Percentiles rank a stretch among this genome's conserved stretches.
These are phyloP conservation scores for Eolophus roseicapilla DNA, from an alignment of 2,113 vertebrate species.

Conservation along the genomic window DNA sequence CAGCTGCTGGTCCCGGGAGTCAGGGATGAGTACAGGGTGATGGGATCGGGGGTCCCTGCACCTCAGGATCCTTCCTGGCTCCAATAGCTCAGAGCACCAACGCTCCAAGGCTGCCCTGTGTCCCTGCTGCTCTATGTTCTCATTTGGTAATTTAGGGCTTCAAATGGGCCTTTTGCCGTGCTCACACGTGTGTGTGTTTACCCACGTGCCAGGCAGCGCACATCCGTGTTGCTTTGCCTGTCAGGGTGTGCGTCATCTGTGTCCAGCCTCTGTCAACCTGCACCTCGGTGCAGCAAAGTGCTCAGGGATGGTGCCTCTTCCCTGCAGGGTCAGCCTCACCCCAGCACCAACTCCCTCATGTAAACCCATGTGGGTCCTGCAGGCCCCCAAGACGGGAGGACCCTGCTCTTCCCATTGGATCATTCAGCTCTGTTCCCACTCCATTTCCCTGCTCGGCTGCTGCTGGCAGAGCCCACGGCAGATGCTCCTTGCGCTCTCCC, in stretches of 20 bases:
- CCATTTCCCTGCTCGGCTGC: not conserved
- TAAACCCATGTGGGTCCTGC: not conserved
- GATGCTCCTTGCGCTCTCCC: rapidly evolving
- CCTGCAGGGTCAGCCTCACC: not conserved
- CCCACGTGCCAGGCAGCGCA: rapidly evolving
- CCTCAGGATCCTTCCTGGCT: not conserved
- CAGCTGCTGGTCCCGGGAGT: not conserved
- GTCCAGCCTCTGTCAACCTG: not conserved
- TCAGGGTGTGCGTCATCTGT: rapidly evolving
- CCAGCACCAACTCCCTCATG: not conserved
- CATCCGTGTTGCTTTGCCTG: rapidly evolving
- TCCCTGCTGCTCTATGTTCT: not conserved
- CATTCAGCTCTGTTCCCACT: rapidly evolving
- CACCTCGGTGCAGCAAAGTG: not conserved
- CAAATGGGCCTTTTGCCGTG: rapidly evolving
- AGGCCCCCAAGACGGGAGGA: not conserved
- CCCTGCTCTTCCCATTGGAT: not conserved
- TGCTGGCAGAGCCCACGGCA: rapidly evolving
- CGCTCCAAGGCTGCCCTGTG: rapidly evolving
- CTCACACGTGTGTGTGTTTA: rapidly evolving
- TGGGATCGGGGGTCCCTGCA: rapidly evolving
- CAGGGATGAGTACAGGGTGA: too few species aligned
- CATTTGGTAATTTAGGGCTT: not conserved
- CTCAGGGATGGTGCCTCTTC: not conserved
- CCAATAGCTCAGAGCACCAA: not conserved